Evolutionary conservation across 2,888 invertebrate species (phyloP).

Genomic region (Perithous albicinctus): DNA sequence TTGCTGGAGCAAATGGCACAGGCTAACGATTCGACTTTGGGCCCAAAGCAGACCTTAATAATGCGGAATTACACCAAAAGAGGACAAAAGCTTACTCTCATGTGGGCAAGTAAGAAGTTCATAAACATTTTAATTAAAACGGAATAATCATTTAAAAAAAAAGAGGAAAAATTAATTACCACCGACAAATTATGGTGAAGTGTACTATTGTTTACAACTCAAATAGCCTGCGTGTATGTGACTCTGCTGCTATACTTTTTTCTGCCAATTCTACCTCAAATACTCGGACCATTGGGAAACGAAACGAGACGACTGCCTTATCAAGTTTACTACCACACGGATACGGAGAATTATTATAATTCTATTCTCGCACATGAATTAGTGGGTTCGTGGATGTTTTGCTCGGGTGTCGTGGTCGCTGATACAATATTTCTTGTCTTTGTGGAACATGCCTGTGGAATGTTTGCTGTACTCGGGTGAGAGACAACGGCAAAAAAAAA

Average conservation of each 20-base stretch:
- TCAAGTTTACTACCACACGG: conserved; percentile 40
- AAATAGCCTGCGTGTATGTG: not conserved
- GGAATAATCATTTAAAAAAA: not conserved
- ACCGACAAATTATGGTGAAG: not conserved
- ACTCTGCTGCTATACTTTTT: not conserved
- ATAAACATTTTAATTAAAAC: not conserved
- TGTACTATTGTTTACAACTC: not conserved
- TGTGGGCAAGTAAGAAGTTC: conserved; percentile 17
- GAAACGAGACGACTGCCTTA: conserved; percentile 3
- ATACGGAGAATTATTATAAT: conserved; percentile 44
- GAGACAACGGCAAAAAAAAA: too few relatives aligned
- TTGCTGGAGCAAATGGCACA: conserved; percentile 22
- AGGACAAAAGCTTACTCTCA: conserved; percentile 16
- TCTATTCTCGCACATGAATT: not conserved
- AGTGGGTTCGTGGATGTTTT: not conserved
- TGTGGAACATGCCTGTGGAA: not conserved
- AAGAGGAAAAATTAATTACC: not conserved
- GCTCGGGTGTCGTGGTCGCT: not conserved
- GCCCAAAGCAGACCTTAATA: conserved; percentile 7
- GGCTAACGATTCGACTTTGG: not conserved
- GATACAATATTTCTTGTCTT: conserved; percentile 32
- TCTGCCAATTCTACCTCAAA: conserved; percentile 12
- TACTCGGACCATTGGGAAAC: conserved; percentile 1
- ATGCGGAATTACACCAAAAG: conserved; percentile 15
- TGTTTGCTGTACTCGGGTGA: not conserved